Percentiles rank a stretch among this genome's conserved stretches.
Conservation (phyloP, 2,113 vertebrate genomes). For the Megaceryle torquata region DNA sequence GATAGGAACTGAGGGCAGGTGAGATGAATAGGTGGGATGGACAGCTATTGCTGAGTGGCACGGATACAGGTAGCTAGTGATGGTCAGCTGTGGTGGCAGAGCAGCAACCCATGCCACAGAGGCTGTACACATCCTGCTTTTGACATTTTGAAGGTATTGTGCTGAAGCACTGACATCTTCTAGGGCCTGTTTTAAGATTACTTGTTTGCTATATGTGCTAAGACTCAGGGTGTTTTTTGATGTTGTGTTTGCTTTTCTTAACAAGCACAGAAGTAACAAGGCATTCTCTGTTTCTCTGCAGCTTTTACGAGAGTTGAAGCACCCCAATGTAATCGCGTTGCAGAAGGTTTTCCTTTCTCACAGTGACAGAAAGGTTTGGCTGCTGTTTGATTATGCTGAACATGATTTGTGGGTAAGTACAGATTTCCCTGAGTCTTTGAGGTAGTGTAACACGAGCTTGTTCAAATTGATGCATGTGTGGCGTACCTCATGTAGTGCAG, state of each 20-base stretch:
- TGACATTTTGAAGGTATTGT: not conserved
- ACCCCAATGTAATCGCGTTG: constrained; percentile 88
- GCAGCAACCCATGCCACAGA: rapidly evolving
- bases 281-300: constrained; percentile 64
- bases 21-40: not conserved
- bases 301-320: constrained; percentile 90
- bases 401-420: constrained; percentile 89
- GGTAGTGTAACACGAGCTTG: not conserved
- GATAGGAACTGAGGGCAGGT: not conserved
- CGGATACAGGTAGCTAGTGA: too few relatives aligned
- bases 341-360: constrained; percentile 93
- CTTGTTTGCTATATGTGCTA: not conserved
- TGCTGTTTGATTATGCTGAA: constrained; percentile 91
- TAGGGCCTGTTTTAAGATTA: not conserved
- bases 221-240: not conserved
- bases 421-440: not conserved
- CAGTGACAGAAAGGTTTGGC: constrained; percentile 91
- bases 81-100: not conserved
- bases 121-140: not conserved
- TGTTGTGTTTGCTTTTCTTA: not conserved
- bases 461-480: not conserved
- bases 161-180: not conserved
- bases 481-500: not conserved
- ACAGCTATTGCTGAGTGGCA: not conserved
- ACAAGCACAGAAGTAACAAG: not conserved